Conservation (phyloP, 2,113 vertebrate genomes). For the Prolemur simus region DNA sequence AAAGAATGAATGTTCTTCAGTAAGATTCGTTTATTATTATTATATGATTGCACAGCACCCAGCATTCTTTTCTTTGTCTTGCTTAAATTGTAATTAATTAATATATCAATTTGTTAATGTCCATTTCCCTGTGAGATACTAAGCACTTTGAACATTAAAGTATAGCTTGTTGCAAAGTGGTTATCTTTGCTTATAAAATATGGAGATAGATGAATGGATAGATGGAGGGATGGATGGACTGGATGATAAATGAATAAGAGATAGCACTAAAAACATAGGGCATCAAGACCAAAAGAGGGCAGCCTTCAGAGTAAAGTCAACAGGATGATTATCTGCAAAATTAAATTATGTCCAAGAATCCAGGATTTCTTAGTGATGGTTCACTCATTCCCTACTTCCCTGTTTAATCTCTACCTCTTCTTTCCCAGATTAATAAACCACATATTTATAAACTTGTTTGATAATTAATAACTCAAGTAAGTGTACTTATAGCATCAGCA, state of each 20-base stretch:
- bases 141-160: background rate
- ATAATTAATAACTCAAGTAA: background rate
- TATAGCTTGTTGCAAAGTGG: background rate
- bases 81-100: background rate
- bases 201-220: background rate
- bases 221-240: background rate
- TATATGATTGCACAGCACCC: background rate
- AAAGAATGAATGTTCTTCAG: background rate
- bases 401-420: background rate
- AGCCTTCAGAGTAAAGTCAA: background rate
- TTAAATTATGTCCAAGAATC: background rate
- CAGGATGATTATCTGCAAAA: background rate
- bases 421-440: background rate
- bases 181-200: background rate
- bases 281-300: background rate
- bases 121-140: background rate
- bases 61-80: background rate
- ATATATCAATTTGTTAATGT: background rate
- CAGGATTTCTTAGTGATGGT: background rate
- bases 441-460: background rate
- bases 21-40: background rate
- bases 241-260: background rate
- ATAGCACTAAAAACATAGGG: background rate
- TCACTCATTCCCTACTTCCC: background rate
- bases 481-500: background rate